These are phyloP conservation scores for Corythornis vintsioides DNA, from an alignment of 2,113 vertebrate genomes.

Conservation along the genomic window DNA sequence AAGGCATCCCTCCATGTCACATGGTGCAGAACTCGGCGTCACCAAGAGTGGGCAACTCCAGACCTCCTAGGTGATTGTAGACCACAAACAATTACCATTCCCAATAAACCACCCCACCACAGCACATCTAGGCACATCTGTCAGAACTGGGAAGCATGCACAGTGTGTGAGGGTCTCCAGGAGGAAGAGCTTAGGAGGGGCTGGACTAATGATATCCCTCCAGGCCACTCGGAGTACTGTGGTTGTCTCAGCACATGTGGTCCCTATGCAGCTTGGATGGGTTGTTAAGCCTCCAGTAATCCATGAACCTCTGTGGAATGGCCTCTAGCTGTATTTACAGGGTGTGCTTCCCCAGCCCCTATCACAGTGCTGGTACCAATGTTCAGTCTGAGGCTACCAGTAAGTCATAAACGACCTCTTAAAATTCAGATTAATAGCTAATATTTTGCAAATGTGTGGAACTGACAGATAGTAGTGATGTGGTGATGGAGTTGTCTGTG, in stretches of 20 bases:
- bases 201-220: background rate
- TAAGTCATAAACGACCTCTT: background rate
- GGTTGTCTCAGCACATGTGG: background rate
- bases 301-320: background rate
- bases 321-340: background rate
- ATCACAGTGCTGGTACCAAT: background rate
- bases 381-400: background rate
- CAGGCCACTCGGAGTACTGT: background rate
- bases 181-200: background rate
- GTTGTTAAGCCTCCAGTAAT: background rate
- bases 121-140: background rate
- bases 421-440: background rate
- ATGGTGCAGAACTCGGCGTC: background rate
- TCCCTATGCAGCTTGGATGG: background rate
- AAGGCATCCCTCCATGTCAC: background rate
- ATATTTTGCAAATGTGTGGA: background rate
- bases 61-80: background rate
- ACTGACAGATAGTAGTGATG: background rate
- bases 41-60: background rate
- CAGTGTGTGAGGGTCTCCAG: background rate
- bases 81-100: background rate
- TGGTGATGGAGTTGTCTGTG: background rate
- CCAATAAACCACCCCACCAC: background rate
- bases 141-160: background rate
- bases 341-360: background rate